Evolutionary conservation across 2,888 invertebrate species (phyloP).

Genomic region (Ophion costatus): DNA sequence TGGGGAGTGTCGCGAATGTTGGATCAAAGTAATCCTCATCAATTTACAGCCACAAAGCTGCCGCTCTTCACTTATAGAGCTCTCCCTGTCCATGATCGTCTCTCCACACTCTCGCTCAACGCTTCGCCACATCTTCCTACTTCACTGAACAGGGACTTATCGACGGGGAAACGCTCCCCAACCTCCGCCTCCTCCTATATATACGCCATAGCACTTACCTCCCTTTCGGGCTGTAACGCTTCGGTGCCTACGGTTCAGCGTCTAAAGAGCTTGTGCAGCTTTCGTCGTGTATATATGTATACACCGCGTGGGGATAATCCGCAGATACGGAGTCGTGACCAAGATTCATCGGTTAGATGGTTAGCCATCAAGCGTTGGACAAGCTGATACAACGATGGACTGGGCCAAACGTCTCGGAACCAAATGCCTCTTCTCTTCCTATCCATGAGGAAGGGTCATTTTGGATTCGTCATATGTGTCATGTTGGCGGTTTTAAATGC

Average conservation of each 20-base stretch:
- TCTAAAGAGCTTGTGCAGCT: conserved; percentile 26
- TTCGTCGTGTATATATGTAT: conserved; percentile 1
- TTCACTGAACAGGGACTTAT: conserved; percentile 20
- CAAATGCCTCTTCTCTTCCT: neutral
- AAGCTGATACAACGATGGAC: conserved; percentile 11
- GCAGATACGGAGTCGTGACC: conserved; percentile 7
- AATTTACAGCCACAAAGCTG: conserved; percentile 50
- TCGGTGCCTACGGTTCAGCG: conserved; percentile 27
- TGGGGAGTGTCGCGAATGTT: conserved; percentile 40
- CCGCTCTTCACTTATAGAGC: conserved; percentile 35
- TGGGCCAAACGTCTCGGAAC: neutral
- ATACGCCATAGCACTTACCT: conserved; percentile 47
- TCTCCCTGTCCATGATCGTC: conserved; percentile 18
- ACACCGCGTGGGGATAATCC: neutral
- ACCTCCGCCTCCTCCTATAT: neutral
- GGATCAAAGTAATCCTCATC: conserved; percentile 57
- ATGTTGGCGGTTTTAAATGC: neutral
- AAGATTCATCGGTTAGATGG: neutral
- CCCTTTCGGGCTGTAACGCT: conserved; percentile 31
- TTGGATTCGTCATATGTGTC: neutral
- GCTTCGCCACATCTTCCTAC: conserved; percentile 21
- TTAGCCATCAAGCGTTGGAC: conserved; percentile 3
- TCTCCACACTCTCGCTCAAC: conserved; percentile 1
- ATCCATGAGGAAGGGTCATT: neutral
- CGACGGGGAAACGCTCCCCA: neutral